Base-by-base conservation (phyloP, 1,140 invertebrate species). In the Steinernema feltiae region DNA sequence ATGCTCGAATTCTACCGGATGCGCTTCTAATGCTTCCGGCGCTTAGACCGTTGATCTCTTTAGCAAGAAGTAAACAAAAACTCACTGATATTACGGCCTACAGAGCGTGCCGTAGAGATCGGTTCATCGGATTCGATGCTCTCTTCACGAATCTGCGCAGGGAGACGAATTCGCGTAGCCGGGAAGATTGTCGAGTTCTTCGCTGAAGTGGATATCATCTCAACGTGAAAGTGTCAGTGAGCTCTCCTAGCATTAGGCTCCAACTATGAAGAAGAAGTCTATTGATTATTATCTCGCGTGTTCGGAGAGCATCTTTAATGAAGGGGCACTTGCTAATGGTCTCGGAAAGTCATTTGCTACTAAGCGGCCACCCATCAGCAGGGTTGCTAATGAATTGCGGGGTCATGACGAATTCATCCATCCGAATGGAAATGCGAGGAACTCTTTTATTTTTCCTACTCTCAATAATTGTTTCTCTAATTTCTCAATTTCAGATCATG, bases 401-500 rank as follows among this genome's bases (percentile, higher is more conserved):
- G 35, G 18, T 41, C 7, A 18, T 18, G 35, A 41, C 18, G 18
- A 41, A 41, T 41, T 7, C 7, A 18, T 7, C 35, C 35, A 41
- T n/a, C n/a, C n/a, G n/a, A n/a, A n/a, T n/a, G n/a, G n/a, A n/a
- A n/a, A n/a, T n/a, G n/a, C n/a, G n/a, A n/a, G n/a, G n/a, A n/a
- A n/a, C n/a, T n/a, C n/a, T n/a, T n/a, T n/a, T n/a, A n/a, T n/a
- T n/a, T n/a, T n/a, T n/a, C n/a, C n/a, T n/a, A n/a, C n/a, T n/a
- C n/a, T n/a, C n/a, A 46, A 46, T 7, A 46, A n/a, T 46, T 12
- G 7, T 12, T 7, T 46, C 7, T 46, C 41, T 46, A 46, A 63
- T 63, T 63, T n/a, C 24, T 15, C 24, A 32, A 63, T 75, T 85
- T 79, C 73, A 84, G 83, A 32, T 74, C 82, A 31, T 88, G 88